These are phyloP conservation scores for Plectrocnemia conspersa DNA, from an alignment of 1,140 invertebrate genomes.

Conservation along the genomic window DNA sequence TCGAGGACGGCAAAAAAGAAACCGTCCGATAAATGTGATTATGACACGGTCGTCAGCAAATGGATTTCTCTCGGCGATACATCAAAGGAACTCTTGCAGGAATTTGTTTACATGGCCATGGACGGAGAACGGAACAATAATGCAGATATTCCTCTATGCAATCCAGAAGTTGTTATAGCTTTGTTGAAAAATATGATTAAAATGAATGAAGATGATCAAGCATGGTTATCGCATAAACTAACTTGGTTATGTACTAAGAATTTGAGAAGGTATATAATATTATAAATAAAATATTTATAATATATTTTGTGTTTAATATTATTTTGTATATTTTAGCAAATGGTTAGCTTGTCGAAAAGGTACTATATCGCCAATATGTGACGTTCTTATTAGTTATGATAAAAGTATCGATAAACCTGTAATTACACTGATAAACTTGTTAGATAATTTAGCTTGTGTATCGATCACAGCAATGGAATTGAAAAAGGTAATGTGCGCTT, in stretches of 20 bases:
- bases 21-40: slow-evolving; percentile 20
- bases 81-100: slow-evolving; percentile 39
- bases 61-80: slow-evolving; percentile 39
- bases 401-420: slow-evolving; percentile 39
- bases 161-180: slow-evolving; percentile 38
- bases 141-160: slow-evolving; percentile 32
- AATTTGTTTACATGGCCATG: slow-evolving; percentile 44
- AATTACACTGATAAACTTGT: slow-evolving; percentile 52
- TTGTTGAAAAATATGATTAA: slow-evolving; percentile 34
- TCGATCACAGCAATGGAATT: slow-evolving; percentile 56
- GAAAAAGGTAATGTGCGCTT: slow-evolving; percentile 52
- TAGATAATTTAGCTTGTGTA: slow-evolving; percentile 55
- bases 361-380: slow-evolving; percentile 45
- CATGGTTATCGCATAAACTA: slow-evolving; percentile 43
- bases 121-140: slow-evolving; percentile 38
- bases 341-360: slow-evolving; percentile 42
- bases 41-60: slow-evolving; percentile 26
- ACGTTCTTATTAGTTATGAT: slow-evolving; percentile 39
- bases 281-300: slow-evolving; percentile 1
- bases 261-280: slow-evolving; percentile 43
- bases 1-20: slow-evolving; percentile 25
- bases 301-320: neutral
- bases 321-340: slow-evolving; percentile 39
- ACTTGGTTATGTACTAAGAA: slow-evolving; percentile 44
- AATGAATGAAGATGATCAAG: slow-evolving; percentile 44